These are phyloP conservation scores for Rachycentron canadum DNA, from an alignment of 2,797 vertebrate species.

Conservation along the genomic window DNA sequence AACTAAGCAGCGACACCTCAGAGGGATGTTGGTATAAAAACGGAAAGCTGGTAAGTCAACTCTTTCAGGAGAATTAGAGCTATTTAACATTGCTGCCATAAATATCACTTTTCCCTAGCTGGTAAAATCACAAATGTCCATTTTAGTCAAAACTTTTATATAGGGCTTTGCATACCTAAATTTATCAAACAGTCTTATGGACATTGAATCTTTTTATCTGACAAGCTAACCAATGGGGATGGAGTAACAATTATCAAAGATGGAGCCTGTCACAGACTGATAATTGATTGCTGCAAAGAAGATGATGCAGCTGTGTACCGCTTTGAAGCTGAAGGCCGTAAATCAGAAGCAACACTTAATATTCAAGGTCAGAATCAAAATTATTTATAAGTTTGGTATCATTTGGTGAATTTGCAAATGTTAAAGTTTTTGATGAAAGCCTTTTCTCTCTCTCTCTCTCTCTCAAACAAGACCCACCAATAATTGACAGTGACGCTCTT, in stretches of 20 bases:
- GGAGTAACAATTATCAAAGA: slow-evolving; percentile 86
- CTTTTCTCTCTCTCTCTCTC: neutral
- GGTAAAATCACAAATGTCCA: neutral
- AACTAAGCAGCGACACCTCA: slow-evolving; percentile 83
- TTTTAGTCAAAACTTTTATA: neutral
- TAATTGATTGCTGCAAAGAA: slow-evolving; percentile 82
- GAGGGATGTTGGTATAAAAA: slow-evolving; percentile 91
- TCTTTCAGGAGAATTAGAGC: neutral
- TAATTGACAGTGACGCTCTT: slow-evolving; percentile 82
- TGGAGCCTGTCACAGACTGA: slow-evolving; percentile 84
- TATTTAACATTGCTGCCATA: neutral
- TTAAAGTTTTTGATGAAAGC: slow-evolving; percentile 1
- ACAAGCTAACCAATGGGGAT: slow-evolving; percentile 84
- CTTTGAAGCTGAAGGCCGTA: slow-evolving; percentile 89
- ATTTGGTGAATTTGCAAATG: neutral
- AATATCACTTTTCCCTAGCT: neutral
- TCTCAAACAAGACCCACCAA: slow-evolving; percentile 86
- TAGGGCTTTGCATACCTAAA: neutral
- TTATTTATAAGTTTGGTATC: neutral
- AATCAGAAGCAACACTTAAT: slow-evolving; percentile 87
- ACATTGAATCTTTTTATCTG: slow-evolving; percentile 12
- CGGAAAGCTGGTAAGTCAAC: slow-evolving; percentile 86
- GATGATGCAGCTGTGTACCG: slow-evolving; percentile 87
- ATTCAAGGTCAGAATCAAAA: slow-evolving; percentile 83
- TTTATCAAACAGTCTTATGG: neutral